Base-by-base conservation (phyloP, 1,140 invertebrate species). In the Mylabris phalerata region DNA sequence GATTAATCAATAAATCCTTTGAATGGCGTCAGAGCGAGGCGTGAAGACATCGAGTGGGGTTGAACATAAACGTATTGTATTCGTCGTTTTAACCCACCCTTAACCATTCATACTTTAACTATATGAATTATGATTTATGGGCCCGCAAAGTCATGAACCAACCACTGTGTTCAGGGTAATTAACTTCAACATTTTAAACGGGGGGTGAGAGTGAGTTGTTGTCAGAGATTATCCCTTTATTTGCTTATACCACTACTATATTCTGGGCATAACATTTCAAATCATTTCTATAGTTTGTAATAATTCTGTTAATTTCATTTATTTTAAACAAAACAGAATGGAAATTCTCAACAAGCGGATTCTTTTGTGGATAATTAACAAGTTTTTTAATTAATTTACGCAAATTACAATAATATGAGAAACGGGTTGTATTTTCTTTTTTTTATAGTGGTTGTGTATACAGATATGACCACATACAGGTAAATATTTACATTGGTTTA, bases 91-190 rank as follows among this genome's bases (percentile, higher is more conserved):
- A 60, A 46, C 60, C 63, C 58, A 54, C 63, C 63, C 60, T 52
- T 46, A 63, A 59, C 32, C 32, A 32, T 7, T 7, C 32, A 4
- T 7, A 4, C 32, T 32, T 32, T 32, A 32, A 32, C 32, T 32
- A 65, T 67, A 67, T 67, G 66, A 67, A 67, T 65, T 65, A 67
- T 67, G 66, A 67, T 67, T 67, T 67, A 67, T 67, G 66, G 62
- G 63, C 47, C 61, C 11, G 44, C 61, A 57, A 56, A 56, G 54
- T 50, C 66, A 61, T 63, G 60, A 68, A 60, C 66, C 66, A 68
- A 68, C 66, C 66, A 65, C 64, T 60, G 66, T 19, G 19, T 68
- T 68, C 66, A 47, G 66, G 66, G 66, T 66, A 66, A 68, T 66
- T 68, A 66, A 68, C 64, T 62, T 64, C 57, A 32, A 54, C 64